A percentile compares a stretch with the other conserved stretches of the same genome.
Conservation (phyloP, 2,113 vertebrate genomes). For the Indicator indicator region DNA sequence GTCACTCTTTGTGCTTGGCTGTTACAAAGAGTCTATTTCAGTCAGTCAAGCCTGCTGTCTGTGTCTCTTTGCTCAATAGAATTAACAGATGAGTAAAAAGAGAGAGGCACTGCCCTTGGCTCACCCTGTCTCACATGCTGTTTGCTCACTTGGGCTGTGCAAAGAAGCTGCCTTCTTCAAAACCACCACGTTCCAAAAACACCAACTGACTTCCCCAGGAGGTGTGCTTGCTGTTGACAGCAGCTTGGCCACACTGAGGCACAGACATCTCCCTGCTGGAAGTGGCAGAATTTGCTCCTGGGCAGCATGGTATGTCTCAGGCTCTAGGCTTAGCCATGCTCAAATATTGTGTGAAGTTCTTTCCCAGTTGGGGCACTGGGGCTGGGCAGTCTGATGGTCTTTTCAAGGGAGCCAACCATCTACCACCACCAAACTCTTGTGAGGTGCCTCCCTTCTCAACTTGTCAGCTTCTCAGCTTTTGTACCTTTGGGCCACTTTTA, state of each 20-base stretch:
- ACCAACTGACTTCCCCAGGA: neutral
- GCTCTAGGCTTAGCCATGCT: neutral
- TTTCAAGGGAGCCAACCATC: rapidly evolving
- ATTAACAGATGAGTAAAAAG: neutral
- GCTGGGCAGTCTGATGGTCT: rapidly evolving
- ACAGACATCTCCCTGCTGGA: neutral
- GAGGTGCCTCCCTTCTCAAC: neutral
- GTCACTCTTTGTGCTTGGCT: neutral
- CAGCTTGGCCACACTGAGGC: rapidly evolving
- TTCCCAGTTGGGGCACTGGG: neutral
- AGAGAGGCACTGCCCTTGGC: neutral
- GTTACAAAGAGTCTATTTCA: neutral
- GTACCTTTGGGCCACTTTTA: neutral
- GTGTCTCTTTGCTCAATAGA: neutral
- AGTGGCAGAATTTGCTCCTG: neutral
- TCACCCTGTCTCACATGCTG: neutral
- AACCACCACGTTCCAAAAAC: neutral
- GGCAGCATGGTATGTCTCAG: neutral
- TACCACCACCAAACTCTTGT: rapidly evolving
- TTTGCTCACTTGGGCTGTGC: neutral
- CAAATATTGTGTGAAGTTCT: neutral
- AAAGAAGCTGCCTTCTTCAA: neutral
- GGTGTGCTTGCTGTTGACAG: neutral
- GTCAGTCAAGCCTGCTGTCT: neutral
- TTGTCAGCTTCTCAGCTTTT: neutral